Evolutionary conservation across 2,113 vertebrate species (phyloP), one percentile per base, ranked within the genome.

Genomic region (Larimichthys polyactis): DNA sequence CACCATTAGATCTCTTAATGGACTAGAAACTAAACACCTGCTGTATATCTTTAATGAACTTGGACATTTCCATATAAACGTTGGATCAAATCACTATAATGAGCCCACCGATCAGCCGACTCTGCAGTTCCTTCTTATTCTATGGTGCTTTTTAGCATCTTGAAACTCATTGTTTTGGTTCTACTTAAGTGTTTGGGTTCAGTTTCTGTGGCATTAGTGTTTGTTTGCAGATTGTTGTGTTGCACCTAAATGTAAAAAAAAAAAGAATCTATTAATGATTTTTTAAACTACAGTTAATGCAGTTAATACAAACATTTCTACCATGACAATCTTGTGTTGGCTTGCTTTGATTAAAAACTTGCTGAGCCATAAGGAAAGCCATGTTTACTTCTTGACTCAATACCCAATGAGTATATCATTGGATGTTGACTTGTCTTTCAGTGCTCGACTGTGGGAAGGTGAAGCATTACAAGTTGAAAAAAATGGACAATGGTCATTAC

Each of bases 391-490:
- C 22, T 22, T 24, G 46, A 6, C 11, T 27, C 1, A 10, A n/a
- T n/a, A n/a, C n/a, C n/a, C n/a, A n/a, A n/a, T 44, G 8, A 8
- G 5, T 29, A 3, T 11, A n/a, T n/a, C 20, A 17, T 9, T 43
- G 9, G 3, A 3, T 77, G 44, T 27, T 71, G 49, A 5, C 40
- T 43, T 82, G 15, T 77, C 22, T 93, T 92, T 70, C 83, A 99
- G 98, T 99, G 90, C 94, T 96, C 87, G 93, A 97, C 91, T 79
- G 59, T 24, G 84, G 69, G 0, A 90, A 12, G 57, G 97, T 98
- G 90, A 99, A 97, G 89, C 98, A 99, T 92, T 99, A 99, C 92
- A 97, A 96, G 81, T 92, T 99, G 73, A 94, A 5, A 81, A 95
- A 57, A 83, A n/a, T 85, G 67, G 96, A 97, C 0, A 90, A 78